Base-by-base conservation (phyloP, 2,888 invertebrate genomes). In the Aphrophora alni region DNA sequence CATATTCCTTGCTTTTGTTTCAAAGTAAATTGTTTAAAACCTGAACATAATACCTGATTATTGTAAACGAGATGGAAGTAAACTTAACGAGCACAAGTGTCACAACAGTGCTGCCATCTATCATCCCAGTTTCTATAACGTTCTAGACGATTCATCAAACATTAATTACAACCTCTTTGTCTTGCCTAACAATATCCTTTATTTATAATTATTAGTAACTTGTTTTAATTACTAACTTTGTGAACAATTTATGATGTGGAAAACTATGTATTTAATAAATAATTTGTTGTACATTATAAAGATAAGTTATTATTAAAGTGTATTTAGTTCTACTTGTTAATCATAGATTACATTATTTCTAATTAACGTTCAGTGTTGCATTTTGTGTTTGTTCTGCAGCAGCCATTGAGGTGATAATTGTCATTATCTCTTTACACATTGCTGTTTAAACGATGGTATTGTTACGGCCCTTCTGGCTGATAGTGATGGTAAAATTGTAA, bases 101-200 rank as follows among this genome's bases (percentile, higher is more conserved):
- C 59, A 59, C 59, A 59, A 59, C 59, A 59, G 21, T 59, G 59
- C 59, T 59, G 59, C 59, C 59, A 59, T 59, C 59, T 59, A 59
- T 59, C 59, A 59, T 59, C 59, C 33, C 59, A 59, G 59, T 59
- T 59, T 59, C 59, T 59, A 59, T 59, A 59, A 59, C 59, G 59
- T 21, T 59, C n/a, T 21, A 59, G 10, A 21, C 59, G 59, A 59
- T 59, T 21, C 59, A 59, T 59, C 21, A 59, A 59, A 59, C 59
- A 21, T 1, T 59, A 59, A 59, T 59, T 59, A 59, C 21, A 59
- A 59, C 59, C 59, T 59, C 59, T 59, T 59, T 59, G 59, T 59
- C 59, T 59, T 59, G 21, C 1, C 12, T 7, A 59, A 59, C 59
- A 59, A 59, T 59, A 59, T 59, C 59, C 59, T 59, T 59, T 59